These are phyloP conservation scores for Megatriorchis doriae DNA, from an alignment of 2,113 vertebrate species.

Conservation along the genomic window DNA sequence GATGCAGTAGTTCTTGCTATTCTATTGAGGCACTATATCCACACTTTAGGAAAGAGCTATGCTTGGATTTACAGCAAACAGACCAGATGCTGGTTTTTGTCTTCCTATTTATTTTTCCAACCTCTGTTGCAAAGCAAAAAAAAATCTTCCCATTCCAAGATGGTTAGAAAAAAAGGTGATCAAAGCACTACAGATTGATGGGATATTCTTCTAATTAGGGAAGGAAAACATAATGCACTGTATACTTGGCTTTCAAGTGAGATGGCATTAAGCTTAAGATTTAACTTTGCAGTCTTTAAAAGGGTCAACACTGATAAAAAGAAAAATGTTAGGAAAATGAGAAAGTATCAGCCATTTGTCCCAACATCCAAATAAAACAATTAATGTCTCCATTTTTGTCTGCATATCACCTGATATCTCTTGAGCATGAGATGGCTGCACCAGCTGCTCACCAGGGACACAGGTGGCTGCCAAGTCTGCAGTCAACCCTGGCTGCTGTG, in stretches of 20 bases:
- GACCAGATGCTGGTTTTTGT: neutral
- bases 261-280: neutral
- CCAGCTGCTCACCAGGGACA: neutral
- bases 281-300: neutral
- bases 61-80: neutral
- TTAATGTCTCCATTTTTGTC: neutral
- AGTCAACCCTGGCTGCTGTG: neutral
- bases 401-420: neutral
- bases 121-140: too few relatives aligned
- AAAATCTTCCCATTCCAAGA: neutral
- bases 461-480: neutral
- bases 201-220: neutral
- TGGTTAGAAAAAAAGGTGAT: neutral
- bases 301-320: neutral
- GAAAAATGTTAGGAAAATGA: neutral
- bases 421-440: neutral
- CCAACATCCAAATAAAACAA: neutral
- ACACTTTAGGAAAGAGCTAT: neutral
- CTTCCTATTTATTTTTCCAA: neutral
- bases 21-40: neutral
- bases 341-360: neutral
- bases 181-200: neutral
- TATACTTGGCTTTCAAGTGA: neutral
- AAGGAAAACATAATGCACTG: neutral
- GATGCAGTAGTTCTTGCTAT: neutral